Evolutionary conservation across 2,797 vertebrate genomes (phyloP).

Genomic region (Neosilurus mollespiculum): DNA sequence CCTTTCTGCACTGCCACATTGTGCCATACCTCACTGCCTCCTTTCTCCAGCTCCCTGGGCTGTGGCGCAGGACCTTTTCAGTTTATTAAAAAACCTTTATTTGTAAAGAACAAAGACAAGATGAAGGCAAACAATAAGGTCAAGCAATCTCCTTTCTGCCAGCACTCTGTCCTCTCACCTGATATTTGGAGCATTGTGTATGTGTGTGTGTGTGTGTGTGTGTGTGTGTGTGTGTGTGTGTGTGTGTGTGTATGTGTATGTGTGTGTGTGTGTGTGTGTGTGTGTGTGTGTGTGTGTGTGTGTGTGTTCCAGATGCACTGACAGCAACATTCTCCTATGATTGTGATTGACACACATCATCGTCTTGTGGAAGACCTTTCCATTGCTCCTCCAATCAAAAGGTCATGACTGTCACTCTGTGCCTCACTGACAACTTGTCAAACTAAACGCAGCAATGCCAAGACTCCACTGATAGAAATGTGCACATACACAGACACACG

Average conservation of each 20-base stretch:
- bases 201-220: slow-evolving; percentile 67
- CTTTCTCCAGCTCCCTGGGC: slow-evolving; percentile 98
- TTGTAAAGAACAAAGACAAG: slow-evolving; percentile 99
- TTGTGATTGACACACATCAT: slow-evolving; percentile 75
- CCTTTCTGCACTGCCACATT: slow-evolving; percentile 87
- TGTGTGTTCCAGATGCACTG: slow-evolving; percentile 65
- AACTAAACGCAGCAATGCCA: slow-evolving; percentile 25
- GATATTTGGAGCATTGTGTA: slow-evolving; percentile 97
- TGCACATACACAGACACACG: not conserved
- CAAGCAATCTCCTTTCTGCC: slow-evolving; percentile 97
- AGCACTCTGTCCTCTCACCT: slow-evolving; percentile 99
- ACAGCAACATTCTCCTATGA: slow-evolving; percentile 66
- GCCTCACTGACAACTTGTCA: slow-evolving; percentile 44
- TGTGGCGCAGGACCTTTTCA: slow-evolving; percentile 93
- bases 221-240: slow-evolving; percentile 28
- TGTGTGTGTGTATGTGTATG: slow-evolving; percentile 62
- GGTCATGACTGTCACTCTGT: slow-evolving; percentile 53
- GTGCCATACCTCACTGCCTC: slow-evolving; percentile 99
- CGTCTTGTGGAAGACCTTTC: slow-evolving; percentile 78
- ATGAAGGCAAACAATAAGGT: slow-evolving; percentile 98
- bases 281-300: slow-evolving; percentile 4
- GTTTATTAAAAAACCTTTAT: slow-evolving; percentile 99
- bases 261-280: slow-evolving; percentile 36
- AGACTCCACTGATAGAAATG: slow-evolving; percentile 25
- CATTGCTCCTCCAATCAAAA: slow-evolving; percentile 73